Percentiles rank a stretch among this genome's conserved stretches.
Conservation (phyloP, 1,140 invertebrate genomes). For the Lasioglossum baleicum region DNA sequence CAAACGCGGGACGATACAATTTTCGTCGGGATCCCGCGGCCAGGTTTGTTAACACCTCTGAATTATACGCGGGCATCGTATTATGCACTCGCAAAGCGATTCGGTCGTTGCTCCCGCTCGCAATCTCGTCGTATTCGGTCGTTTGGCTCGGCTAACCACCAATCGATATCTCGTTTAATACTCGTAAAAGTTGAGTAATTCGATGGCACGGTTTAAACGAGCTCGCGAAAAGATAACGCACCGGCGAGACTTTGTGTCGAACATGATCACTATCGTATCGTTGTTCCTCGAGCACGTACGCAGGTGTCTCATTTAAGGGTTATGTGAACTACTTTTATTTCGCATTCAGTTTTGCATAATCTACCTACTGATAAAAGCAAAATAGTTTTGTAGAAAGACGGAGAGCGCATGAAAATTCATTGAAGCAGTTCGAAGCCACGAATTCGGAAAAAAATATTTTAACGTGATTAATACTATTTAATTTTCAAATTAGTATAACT, state of each 20-base stretch:
- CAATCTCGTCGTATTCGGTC: conserved; percentile 45
- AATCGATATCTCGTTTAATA: conserved; percentile 73
- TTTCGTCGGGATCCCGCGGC: conserved; percentile 20
- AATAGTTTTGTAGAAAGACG: no score
- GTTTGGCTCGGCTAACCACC: conserved; percentile 66
- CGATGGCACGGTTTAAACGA: conserved; percentile 18
- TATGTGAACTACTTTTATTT: no score
- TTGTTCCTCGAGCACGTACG: background rate
- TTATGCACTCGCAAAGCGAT: conserved; percentile 39
- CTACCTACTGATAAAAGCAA: no score
- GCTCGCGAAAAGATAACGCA: conserved; percentile 8
- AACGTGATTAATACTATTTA: no score
- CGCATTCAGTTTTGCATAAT: no score
- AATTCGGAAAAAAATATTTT: no score
- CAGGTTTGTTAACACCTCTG: conserved; percentile 45
- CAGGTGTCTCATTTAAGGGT: background rate
- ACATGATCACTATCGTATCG: background rate
- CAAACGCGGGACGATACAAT: conserved; percentile 4
- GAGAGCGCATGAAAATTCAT: no score
- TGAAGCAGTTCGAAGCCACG: no score
- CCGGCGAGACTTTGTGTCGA: background rate
- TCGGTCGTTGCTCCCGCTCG: conserved; percentile 27
- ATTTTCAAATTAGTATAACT: no score
- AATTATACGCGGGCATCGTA: conserved; percentile 37
- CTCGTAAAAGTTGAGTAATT: conserved; percentile 68